Evolutionary conservation across 2,888 invertebrate species (phyloP).

Genomic region (Xestoiulus laeticollis): DNA sequence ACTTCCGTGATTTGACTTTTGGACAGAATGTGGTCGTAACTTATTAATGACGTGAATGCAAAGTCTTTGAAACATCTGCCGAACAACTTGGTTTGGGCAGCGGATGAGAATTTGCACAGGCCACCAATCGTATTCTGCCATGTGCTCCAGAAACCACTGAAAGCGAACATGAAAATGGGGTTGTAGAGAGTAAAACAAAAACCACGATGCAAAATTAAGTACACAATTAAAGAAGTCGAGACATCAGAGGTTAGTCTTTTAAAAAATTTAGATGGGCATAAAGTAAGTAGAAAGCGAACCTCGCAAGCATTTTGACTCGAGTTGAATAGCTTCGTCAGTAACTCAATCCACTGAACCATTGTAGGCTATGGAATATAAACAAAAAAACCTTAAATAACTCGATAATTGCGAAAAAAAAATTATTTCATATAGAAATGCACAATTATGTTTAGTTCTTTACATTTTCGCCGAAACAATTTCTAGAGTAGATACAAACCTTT

Average conservation of each 20-base stretch:
- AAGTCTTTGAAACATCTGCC: slow-evolving; percentile 95
- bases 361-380: slow-evolving; percentile 74
- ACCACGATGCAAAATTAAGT: neutral
- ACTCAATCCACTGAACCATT: slow-evolving; percentile 96
- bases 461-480: slow-evolving; percentile 48
- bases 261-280: too few relatives aligned
- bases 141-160: slow-evolving; percentile 91
- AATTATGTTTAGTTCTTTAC: too few relatives aligned
- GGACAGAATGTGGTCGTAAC: slow-evolving; percentile 69
- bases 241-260: too few relatives aligned
- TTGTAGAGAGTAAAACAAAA: slow-evolving; percentile 52
- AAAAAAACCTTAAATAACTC: slow-evolving; percentile 46
- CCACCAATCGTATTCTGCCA: slow-evolving; percentile 96
- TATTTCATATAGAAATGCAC: too few relatives aligned
- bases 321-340: slow-evolving; percentile 93
- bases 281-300: slow-evolving; percentile 59
- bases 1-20: neutral
- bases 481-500: slow-evolving; percentile 71
- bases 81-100: slow-evolving; percentile 96
- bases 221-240: too few relatives aligned
- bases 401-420: too few relatives aligned
- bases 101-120: slow-evolving; percentile 93
- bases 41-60: slow-evolving; percentile 94
- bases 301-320: slow-evolving; percentile 74
- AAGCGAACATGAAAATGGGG: slow-evolving; percentile 29